Base-by-base conservation (phyloP, 1,140 invertebrate genomes). In the Panagrolaimus sp. region DNA sequence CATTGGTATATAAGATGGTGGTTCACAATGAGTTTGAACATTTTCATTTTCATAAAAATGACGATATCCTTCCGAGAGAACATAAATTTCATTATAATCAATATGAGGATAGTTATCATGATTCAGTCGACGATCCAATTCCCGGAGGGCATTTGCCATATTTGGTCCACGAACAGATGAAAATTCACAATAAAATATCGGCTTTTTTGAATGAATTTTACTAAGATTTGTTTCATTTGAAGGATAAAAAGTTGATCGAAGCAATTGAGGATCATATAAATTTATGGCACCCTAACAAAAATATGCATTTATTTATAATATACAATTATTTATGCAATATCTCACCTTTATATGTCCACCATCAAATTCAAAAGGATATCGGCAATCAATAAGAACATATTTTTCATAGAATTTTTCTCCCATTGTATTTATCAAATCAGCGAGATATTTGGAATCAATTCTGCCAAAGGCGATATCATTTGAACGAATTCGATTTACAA, bases 301-400 rank as follows among this genome's bases (percentile, higher is more conserved):
- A n/a, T n/a, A 38, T 38, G 7, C 32, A 38, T 38, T 4, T 38
- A 38, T n/a, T n/a, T 2, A 38, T 38, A 38, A 38, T 38, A 38
- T 4, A 38, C 32, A 38, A 7, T n/a, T n/a, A n/a, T n/a, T n/a
- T n/a, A 38, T 4, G 32, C 17, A 26, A 21, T 28, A 3, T 65
- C 32, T 48, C 28, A 78, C 90, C 78, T 84, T 80, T 45, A 98
- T 95, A 81, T 98, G 96, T 0, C 96, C 96, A 21, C 91, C 94
- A n/a, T 93, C 89, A 83, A 85, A 98, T 84, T 99, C 96, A 83
- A 96, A 98, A 0, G 96, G 95, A 84, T 96, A 98, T 0, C 95
- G 89, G 78, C 83, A 87, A 78, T 86, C 86, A 47, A 87, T 83
- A 32, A 88, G 67, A 44, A 82, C 43, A 64, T 80, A 81, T n/a